Evolutionary conservation across 2,888 invertebrate genomes (phyloP).

Genomic region (Neocrepidodera transversa): DNA sequence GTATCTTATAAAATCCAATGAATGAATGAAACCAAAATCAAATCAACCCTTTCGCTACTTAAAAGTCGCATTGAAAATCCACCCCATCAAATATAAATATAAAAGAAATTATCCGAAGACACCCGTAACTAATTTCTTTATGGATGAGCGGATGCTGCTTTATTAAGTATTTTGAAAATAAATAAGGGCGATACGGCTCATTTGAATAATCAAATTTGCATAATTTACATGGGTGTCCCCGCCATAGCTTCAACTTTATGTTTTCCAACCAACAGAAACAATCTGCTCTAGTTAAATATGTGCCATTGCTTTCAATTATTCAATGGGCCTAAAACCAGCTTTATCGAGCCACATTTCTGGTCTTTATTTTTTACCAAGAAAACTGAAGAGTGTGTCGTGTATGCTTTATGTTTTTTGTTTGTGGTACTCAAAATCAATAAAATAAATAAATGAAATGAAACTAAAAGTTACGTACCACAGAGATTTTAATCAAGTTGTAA

Average conservation of each 20-base stretch:
- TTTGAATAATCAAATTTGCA: constrained; percentile 48
- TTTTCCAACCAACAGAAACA: constrained; percentile 19
- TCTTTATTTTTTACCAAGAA: too few relatives aligned
- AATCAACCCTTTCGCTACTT: constrained; percentile 8
- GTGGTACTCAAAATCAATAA: too few relatives aligned
- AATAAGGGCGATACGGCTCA: constrained; percentile 48
- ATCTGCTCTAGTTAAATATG: constrained; percentile 30
- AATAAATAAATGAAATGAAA: too few relatives aligned
- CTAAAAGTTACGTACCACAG: too few relatives aligned
- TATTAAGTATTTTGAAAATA: constrained; percentile 47
- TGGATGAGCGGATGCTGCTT: constrained; percentile 34
- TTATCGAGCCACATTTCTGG: too few relatives aligned
- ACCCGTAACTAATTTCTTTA: constrained; percentile 41
- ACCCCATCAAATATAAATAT: constrained; percentile 23
- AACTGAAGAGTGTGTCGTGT: too few relatives aligned
- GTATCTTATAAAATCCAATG: too few relatives aligned
- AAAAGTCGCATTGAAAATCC: constrained; percentile 16
- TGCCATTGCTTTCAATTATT: constrained; percentile 4
- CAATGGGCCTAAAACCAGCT: too few relatives aligned
- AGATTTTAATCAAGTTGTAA: too few relatives aligned
- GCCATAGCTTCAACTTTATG: neutral
- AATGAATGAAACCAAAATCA: neutral
- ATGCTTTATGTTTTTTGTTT: too few relatives aligned
- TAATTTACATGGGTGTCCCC: constrained; percentile 37
- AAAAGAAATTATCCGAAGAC: constrained; percentile 40